phyloP scores from a whole-genome alignment of 2,113 vertebrate species.

The Ornithorhynchus anatinus region DNA sequence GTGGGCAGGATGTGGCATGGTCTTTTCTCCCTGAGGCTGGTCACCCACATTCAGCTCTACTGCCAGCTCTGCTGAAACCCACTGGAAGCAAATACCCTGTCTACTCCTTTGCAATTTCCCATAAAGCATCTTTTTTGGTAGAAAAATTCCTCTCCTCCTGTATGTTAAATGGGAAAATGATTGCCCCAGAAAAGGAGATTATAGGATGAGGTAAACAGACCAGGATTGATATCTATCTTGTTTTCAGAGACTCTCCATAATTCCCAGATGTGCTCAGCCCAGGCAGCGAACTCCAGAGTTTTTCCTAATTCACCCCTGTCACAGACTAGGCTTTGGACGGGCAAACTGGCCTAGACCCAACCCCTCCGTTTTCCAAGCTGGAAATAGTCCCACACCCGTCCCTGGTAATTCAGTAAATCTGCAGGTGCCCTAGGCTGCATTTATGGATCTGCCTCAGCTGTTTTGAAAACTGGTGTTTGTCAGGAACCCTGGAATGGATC shows the following conservation, averaged over 20 bases:
- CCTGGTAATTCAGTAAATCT: neutral
- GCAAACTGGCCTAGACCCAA: neutral
- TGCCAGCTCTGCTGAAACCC: no score
- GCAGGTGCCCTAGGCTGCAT: neutral
- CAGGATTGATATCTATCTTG: neutral
- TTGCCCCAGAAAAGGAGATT: no score
- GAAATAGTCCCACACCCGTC: neutral
- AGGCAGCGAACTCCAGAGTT: neutral
- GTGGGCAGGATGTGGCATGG: no score
- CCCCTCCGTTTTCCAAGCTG: neutral
- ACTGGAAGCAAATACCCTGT: no score
- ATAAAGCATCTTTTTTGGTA: no score
- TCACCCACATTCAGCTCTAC: no score
- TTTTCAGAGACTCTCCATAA: neutral
- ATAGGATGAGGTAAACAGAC: no score
- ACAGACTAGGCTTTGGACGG: neutral
- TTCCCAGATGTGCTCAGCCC: neutral
- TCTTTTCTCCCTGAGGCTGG: no score
- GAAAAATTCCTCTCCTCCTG: no score
- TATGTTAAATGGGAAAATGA: no score
- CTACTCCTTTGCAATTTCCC: no score
- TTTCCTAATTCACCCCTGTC: neutral
- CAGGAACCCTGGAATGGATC: neutral
- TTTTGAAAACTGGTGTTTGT: neutral
- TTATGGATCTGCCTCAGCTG: neutral